These are phyloP conservation scores for Calephelis perditalis DNA, from an alignment of 2,888 invertebrate genomes.

Conservation along the genomic window DNA sequence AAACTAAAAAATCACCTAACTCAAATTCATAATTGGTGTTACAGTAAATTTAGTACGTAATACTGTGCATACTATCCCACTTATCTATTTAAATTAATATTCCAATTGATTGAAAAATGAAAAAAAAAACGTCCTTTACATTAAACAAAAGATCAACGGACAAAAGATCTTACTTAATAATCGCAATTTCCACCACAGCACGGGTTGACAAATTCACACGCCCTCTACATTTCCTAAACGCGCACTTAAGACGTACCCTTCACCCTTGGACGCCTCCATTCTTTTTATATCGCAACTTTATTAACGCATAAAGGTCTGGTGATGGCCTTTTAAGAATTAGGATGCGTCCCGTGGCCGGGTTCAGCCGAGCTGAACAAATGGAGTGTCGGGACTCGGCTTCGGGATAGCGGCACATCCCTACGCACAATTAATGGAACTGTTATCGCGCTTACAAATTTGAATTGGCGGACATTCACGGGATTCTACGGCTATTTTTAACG, in stretches of 20 bases:
- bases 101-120: conserved; percentile 7
- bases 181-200: conserved; percentile 63
- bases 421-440: conserved; percentile 58
- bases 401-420: conserved; percentile 51
- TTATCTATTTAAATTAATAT: conserved; percentile 15
- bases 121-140: background rate
- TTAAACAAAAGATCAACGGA: conserved; percentile 2
- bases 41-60: no score
- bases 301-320: conserved; percentile 77
- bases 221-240: conserved; percentile 74
- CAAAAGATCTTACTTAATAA: conserved; percentile 61
- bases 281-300: conserved; percentile 78
- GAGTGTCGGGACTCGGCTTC: conserved; percentile 56
- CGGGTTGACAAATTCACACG: conserved; percentile 75
- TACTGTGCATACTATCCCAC: background rate
- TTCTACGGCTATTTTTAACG: background rate
- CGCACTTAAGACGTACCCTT: conserved; percentile 74
- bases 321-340: conserved; percentile 77
- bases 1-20: background rate
- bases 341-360: conserved; percentile 66
- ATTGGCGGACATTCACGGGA: conserved; percentile 37
- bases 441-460: conserved; percentile 62
- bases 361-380: conserved; percentile 67
- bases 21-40: no score
- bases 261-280: conserved; percentile 75